Conservation (phyloP, 2,888 invertebrate species). For the Ophion costatus region DNA sequence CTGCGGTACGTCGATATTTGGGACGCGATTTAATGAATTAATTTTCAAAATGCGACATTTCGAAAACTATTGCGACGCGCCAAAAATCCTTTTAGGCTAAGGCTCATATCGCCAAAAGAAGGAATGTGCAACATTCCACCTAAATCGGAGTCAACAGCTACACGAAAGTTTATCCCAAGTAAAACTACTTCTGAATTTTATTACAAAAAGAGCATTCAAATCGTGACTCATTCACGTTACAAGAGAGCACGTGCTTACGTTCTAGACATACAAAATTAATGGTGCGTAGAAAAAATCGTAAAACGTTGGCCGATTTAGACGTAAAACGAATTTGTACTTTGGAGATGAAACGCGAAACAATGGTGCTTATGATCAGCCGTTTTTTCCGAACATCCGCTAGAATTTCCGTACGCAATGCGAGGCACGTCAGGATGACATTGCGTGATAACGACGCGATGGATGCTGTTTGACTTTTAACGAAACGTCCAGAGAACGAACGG, state of each 20-base stretch:
- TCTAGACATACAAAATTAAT: not conserved
- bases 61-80: no score
- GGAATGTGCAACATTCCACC: no score
- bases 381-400: no score
- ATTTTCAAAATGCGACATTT: not conserved
- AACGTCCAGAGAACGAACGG: not conserved
- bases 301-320: not conserved
- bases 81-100: not conserved
- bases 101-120: not conserved
- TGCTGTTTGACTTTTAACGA: not conserved
- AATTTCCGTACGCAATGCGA: no score
- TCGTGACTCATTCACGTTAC: not conserved
- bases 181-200: not conserved
- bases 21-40: not conserved
- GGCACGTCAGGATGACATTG: not conserved
- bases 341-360: not conserved
- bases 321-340: not conserved
- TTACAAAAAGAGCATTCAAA: not conserved
- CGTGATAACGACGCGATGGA: not conserved
- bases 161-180: not conserved
- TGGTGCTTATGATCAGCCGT: not conserved
- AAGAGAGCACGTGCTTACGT: not conserved
- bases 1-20: no score
- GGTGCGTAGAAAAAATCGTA: not conserved
- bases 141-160: no score